Evolutionary conservation across 1,140 invertebrate species (phyloP).

Genomic region (Drosophila ercepeae): DNA sequence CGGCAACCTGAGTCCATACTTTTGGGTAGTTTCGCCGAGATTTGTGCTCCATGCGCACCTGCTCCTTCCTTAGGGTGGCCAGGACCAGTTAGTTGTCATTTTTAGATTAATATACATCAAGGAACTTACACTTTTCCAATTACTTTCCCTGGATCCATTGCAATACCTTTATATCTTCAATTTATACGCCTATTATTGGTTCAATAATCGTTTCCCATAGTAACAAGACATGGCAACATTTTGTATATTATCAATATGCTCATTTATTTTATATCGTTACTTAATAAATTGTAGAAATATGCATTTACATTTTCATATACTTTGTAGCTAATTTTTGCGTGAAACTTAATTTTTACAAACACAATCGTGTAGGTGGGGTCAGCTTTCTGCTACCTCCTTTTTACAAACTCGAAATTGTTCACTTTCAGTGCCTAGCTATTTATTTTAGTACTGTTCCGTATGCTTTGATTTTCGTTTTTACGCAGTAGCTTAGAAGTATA

Average conservation of each 20-base stretch:
- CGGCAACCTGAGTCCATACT: constrained; percentile 63
- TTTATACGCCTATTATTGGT: not conserved
- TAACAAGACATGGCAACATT: not conserved
- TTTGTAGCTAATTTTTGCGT: constrained; percentile 67
- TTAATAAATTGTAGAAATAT: constrained; percentile 72
- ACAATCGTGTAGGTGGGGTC: constrained; percentile 26
- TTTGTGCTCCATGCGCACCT: constrained; percentile 67
- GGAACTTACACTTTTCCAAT: constrained; percentile 67
- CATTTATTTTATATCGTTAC: constrained; percentile 55
- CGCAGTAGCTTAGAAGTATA: constrained; percentile 41
- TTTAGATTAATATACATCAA: not conserved
- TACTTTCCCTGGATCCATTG: constrained; percentile 59
- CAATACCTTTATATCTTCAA: not conserved
- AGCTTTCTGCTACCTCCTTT: constrained; percentile 18
- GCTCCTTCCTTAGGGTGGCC: constrained; percentile 41
- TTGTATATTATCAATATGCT: constrained; percentile 40
- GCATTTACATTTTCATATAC: constrained; percentile 61
- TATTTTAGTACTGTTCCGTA: constrained; percentile 69
- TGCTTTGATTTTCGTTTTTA: constrained; percentile 56
- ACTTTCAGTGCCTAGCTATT: constrained; percentile 70
- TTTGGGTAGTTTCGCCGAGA: constrained; percentile 62
- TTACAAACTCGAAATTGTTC: constrained; percentile 65
- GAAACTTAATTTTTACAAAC: constrained; percentile 36
- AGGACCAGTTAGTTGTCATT: not conserved
- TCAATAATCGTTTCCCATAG: constrained; percentile 7